Evolutionary conservation across 2,888 invertebrate genomes (phyloP), one percentile per base, ranked within the genome.

Genomic region (Drosophila putrida): DNA sequence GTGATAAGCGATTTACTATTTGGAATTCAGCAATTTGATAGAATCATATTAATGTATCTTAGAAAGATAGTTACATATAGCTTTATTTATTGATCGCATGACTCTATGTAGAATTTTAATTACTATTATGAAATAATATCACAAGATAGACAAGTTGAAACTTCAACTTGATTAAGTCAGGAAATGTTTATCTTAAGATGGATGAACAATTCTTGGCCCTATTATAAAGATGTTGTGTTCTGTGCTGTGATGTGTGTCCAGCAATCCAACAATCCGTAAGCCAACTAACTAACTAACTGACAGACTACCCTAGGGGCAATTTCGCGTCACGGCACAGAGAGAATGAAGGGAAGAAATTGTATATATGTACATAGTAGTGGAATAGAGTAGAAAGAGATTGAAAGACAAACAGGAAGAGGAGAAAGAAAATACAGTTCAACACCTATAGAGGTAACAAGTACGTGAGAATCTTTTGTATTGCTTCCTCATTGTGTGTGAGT

Each of bases 391-490:
- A 27, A 73, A 55, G 49, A 38, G 27, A 20, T 6, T 25, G 58
- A 59, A 51, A 46, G n/a, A 38, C 33, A 28, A 49, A 35, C 61
- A 62, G 53, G 50, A 62, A 43, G 27, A n/a, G 31, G 33, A 6
- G 11, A 51, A 39, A 49, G 49, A 43, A 65, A 54, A 65, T 60
- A 80, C 58, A 78, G 87, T 87, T 76, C 72, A 78, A 71, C 76
- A 83, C 87, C 76, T 67, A 71, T 89, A 73, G 81, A 75, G 84
- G 84, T 79, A 85, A 82, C 74, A 72, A 79, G 82, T 84, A 89
- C 89, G 88, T 89, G 85, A 87, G 85, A 89, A 87, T 87, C 88
- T 85, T 89, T 85, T 84, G 89, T 83, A 77, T 73, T 75, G 87
- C 88, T 85, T 85, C 84, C 88, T 86, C 86, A 88, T 83, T 88